A percentile compares a stretch with the other conserved stretches of the same genome.
Evolutionary conservation across 37 sponge, comb jelly and placozoan species (phyloP).

Genomic region (Lycopodina hypogea): DNA sequence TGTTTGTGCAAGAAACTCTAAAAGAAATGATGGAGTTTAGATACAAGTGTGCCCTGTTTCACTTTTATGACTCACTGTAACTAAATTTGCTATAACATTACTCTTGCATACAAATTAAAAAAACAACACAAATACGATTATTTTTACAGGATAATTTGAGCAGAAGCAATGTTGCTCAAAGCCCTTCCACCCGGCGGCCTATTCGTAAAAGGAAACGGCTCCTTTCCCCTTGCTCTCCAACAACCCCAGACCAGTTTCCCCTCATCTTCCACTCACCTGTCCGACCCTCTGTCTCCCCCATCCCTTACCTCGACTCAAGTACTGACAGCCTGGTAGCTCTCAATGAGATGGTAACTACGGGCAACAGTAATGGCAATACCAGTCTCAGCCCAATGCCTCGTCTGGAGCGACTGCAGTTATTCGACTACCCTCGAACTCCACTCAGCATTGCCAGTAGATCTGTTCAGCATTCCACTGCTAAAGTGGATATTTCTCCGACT

Average conservation of each 20-base stretch:
- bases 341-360: neutral
- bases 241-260: constrained; percentile 6
- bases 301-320: constrained; percentile 4
- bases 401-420: constrained; percentile 58
- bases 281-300: constrained; percentile 8
- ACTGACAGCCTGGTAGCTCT: constrained; percentile 1
- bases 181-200: constrained; percentile 36
- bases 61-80: no score
- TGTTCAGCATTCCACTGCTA: neutral
- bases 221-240: constrained; percentile 38
- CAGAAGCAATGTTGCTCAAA: constrained; percentile 21
- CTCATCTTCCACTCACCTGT: neutral
- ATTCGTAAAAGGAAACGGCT: constrained; percentile 42
- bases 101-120: no score
- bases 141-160: neutral
- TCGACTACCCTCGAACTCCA: constrained; percentile 78
- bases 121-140: neutral
- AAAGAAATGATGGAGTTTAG: no score
- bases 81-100: no score
- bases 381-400: constrained; percentile 44
- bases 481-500: neutral
- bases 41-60: no score
- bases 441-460: constrained; percentile 52
- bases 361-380: neutral
- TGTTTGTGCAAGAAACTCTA: no score